phyloP scores from a whole-genome alignment of 2,888 invertebrate species.

The Pelosia muscerda region DNA sequence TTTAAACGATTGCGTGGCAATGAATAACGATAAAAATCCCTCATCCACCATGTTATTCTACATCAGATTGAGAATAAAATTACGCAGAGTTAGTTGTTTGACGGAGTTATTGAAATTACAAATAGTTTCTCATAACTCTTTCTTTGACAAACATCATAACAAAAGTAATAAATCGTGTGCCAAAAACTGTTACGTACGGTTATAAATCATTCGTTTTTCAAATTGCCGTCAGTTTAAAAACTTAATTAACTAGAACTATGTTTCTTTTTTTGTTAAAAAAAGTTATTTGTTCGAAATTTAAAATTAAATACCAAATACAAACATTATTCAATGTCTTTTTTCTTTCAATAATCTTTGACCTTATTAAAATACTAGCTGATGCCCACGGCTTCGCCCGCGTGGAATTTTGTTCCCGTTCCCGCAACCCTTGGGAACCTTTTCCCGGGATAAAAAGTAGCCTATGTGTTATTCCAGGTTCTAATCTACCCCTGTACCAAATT shows the following conservation, averaged over 20 bases:
- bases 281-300: not conserved
- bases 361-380: no score
- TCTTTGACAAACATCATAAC: not conserved
- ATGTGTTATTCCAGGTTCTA: no score
- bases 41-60: no score
- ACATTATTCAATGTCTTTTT: not conserved
- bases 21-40: no score
- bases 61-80: no score
- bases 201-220: not conserved
- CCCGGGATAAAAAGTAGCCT: no score
- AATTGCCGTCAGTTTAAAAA: not conserved
- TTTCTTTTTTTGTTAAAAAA: not conserved
- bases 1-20: no score
- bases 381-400: no score
- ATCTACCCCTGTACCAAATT: no score
- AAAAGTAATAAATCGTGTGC: not conserved
- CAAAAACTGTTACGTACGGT: not conserved
- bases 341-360: not conserved
- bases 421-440: no score
- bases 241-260: not conserved
- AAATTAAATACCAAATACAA: not conserved
- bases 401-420: no score
- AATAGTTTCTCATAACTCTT: not conserved
- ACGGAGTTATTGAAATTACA: not conserved
- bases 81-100: not conserved